Conservation (phyloP, 2,888 invertebrate genomes). For the Hipparchia sbordonii region DNA sequence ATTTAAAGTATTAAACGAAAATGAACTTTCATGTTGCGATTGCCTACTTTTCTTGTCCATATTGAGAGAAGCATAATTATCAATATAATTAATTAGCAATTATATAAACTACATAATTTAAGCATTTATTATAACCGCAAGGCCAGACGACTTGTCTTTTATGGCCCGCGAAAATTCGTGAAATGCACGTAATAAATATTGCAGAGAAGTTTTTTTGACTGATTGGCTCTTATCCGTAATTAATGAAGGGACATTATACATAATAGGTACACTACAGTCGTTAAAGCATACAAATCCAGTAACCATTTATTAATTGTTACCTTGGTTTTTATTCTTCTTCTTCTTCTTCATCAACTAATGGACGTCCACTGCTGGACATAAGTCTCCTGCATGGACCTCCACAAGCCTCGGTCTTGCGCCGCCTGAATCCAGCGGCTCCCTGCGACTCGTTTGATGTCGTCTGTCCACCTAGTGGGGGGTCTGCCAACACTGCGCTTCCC, state of each 20-base stretch:
- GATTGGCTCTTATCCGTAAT: constrained; percentile 25
- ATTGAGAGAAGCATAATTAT: constrained; percentile 15
- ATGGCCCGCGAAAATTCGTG: constrained; percentile 25
- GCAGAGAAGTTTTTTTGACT: constrained; percentile 31
- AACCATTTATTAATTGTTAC: too few species aligned
- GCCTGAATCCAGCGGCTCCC: too few species aligned
- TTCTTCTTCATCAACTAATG: too few species aligned
- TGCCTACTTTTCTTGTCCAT: background rate
- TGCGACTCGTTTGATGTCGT: too few species aligned
- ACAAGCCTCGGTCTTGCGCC: too few species aligned
- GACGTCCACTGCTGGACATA: too few species aligned
- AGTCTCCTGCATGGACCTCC: too few species aligned
- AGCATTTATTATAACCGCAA: background rate
- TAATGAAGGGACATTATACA: constrained; percentile 10
- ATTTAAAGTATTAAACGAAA: too few species aligned
- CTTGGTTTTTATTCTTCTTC: too few species aligned
- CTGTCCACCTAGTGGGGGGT: too few species aligned
- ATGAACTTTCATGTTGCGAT: too few species aligned
- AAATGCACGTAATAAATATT: constrained; percentile 32
- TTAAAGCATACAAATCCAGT: constrained; percentile 13
- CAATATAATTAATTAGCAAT: background rate
- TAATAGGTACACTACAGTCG: background rate
- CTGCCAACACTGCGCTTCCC: too few species aligned
- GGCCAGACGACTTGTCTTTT: constrained; percentile 10
- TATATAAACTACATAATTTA: constrained; percentile 2